Evolutionary conservation across 1,140 invertebrate species (phyloP).

Genomic region (Drosophila pallidifrons): DNA sequence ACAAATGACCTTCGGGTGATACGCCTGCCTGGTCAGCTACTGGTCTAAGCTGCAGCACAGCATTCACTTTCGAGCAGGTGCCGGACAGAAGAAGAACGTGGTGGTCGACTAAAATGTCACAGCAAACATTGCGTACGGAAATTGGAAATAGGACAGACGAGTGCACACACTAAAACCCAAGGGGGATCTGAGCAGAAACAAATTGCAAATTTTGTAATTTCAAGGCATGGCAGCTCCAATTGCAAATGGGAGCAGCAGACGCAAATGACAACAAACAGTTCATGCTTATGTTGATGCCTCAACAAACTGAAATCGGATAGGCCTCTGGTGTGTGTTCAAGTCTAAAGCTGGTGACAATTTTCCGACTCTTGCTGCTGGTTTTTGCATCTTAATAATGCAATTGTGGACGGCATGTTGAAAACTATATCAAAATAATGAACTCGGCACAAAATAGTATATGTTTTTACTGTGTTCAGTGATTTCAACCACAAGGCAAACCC

Average conservation of each 20-base stretch:
- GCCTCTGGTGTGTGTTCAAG: background rate
- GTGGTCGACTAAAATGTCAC: constrained; percentile 42
- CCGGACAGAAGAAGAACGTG: constrained; percentile 1
- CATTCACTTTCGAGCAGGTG: constrained; percentile 68
- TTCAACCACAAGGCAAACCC: background rate
- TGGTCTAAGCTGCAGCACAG: constrained; percentile 41
- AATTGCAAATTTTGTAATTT: constrained; percentile 73
- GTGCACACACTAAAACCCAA: constrained; percentile 17
- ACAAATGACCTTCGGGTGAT: constrained; percentile 77
- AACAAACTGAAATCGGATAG: constrained; percentile 21
- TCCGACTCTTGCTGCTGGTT: constrained; percentile 2
- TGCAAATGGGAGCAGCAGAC: constrained; percentile 44
- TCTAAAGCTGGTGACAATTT: constrained; percentile 26
- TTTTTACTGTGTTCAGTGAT: background rate
- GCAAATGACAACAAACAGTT: constrained; percentile 4
- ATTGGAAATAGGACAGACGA: constrained; percentile 65
- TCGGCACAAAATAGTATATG: background rate
- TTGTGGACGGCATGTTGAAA: constrained; percentile 1
- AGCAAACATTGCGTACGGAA: constrained; percentile 54
- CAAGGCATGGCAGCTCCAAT: constrained; percentile 46
- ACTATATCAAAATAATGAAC: constrained; percentile 12
- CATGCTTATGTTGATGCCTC: constrained; percentile 37
- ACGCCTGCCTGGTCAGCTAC: constrained; percentile 43
- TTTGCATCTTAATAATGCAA: constrained; percentile 7
- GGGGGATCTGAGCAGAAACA: constrained; percentile 41